Percentiles rank a stretch among this genome's conserved stretches.
These are phyloP conservation scores for Eilema caniola DNA, from an alignment of 2,888 invertebrate genomes.

Conservation along the genomic window DNA sequence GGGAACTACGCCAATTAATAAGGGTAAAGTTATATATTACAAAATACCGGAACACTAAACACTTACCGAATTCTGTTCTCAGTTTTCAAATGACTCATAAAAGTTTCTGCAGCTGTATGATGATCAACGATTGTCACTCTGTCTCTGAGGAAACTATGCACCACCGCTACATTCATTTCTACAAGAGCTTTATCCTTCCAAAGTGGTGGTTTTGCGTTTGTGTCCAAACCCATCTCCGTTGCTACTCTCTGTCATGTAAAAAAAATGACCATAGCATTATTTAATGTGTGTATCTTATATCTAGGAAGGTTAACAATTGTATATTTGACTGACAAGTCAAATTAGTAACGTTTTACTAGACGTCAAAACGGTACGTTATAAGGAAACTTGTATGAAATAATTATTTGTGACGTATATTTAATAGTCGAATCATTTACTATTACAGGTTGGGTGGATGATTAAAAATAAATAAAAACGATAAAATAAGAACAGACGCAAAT, in stretches of 20 bases:
- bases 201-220: constrained; percentile 92
- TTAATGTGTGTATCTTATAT: background rate
- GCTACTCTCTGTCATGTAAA: constrained; percentile 87
- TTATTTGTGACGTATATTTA: too few species aligned
- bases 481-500: too few species aligned
- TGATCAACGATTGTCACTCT: constrained; percentile 98
- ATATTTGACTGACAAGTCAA: too few species aligned
- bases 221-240: constrained; percentile 94
- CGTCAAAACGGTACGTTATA: too few species aligned
- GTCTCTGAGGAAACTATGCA: constrained; percentile 94
- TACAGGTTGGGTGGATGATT: too few species aligned
- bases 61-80: constrained; percentile 91
- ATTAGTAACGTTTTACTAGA: too few species aligned
- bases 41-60: constrained; percentile 9
- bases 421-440: too few species aligned
- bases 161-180: constrained; percentile 96
- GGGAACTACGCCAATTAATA: too few species aligned
- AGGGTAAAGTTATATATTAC: too few species aligned
- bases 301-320: too few species aligned
- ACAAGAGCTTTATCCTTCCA: constrained; percentile 98
- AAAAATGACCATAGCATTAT: background rate
- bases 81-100: constrained; percentile 97
- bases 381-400: too few species aligned
- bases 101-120: constrained; percentile 97
- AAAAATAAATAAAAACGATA: too few species aligned